Evolutionary conservation across 2,113 vertebrate genomes (phyloP).

Genomic region (Cebidichthys violaceus): DNA sequence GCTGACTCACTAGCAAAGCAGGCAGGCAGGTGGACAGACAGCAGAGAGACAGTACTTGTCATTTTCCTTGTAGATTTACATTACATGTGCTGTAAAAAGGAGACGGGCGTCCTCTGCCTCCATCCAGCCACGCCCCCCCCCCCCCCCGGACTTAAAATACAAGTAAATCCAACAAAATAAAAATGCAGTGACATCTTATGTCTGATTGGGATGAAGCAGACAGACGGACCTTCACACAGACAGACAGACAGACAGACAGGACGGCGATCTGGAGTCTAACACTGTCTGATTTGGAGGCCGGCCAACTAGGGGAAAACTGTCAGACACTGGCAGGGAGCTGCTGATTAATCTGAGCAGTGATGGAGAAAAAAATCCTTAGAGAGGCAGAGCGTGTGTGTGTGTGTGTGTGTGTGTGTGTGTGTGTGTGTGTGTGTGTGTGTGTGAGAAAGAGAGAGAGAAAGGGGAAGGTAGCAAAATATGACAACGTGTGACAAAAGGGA

Average conservation of each 20-base stretch:
- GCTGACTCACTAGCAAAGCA: constrained; percentile 37
- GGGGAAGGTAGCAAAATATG: constrained; percentile 32
- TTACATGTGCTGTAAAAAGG: background rate
- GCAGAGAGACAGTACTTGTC: background rate
- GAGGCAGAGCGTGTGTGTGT: constrained; percentile 13
- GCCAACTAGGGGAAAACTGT: constrained; percentile 62
- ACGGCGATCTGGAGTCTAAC: constrained; percentile 46
- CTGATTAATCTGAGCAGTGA: constrained; percentile 72
- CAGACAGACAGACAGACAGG: constrained; percentile 7
- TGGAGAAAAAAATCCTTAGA: constrained; percentile 56
- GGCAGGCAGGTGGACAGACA: background rate
- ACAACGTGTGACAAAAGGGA: constrained; percentile 28
- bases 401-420: background rate
- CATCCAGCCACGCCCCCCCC: too few species aligned
- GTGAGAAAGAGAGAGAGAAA: background rate
- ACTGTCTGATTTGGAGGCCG: constrained; percentile 55
- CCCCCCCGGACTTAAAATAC: background rate
- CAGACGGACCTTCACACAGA: too few species aligned
- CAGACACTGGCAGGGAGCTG: constrained; percentile 66
- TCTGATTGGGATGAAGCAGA: constrained; percentile 23
- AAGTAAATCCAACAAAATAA: background rate
- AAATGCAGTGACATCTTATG: constrained; percentile 16
- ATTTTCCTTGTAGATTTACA: background rate
- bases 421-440: background rate
- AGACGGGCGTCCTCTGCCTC: background rate